Conservation (phyloP, 2,113 vertebrate species). For the Strigops habroptila region DNA sequence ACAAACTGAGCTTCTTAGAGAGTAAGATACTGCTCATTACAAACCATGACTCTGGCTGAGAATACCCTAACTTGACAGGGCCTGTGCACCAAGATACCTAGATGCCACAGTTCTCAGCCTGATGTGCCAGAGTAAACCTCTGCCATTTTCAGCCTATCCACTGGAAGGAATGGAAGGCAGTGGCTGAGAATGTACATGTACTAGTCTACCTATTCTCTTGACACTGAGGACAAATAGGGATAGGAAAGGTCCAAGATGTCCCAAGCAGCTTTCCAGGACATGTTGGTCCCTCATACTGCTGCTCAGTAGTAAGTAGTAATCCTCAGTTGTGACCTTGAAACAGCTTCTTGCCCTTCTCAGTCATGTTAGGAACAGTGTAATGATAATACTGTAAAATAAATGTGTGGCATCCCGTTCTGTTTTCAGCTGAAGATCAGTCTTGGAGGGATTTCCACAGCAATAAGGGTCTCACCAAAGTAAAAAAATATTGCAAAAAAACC, state of each 20-base stretch:
- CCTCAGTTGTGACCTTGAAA: background rate
- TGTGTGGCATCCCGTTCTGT: background rate
- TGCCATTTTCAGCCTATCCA: background rate
- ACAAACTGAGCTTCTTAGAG: background rate
- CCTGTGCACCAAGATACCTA: background rate
- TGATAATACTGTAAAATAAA: background rate
- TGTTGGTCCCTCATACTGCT: accelerated
- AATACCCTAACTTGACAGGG: background rate
- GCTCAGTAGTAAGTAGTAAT: background rate
- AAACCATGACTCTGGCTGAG: background rate
- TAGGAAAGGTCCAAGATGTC: background rate
- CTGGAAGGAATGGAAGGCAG: background rate
- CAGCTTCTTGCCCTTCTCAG: background rate
- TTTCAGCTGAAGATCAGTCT: background rate
- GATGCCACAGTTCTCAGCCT: background rate
- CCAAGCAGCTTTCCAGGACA: background rate
- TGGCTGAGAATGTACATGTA: no score
- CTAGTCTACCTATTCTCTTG: background rate
- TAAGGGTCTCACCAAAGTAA: background rate
- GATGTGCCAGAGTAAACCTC: background rate
- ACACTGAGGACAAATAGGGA: background rate
- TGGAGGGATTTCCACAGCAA: background rate
- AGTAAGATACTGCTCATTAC: background rate
- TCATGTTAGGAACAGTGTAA: background rate
- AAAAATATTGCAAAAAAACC: no score